Percentiles rank a stretch among this genome's conserved stretches.
Conservation (phyloP, 2,797 vertebrate genomes). For the Sciurus vulgaris region DNA sequence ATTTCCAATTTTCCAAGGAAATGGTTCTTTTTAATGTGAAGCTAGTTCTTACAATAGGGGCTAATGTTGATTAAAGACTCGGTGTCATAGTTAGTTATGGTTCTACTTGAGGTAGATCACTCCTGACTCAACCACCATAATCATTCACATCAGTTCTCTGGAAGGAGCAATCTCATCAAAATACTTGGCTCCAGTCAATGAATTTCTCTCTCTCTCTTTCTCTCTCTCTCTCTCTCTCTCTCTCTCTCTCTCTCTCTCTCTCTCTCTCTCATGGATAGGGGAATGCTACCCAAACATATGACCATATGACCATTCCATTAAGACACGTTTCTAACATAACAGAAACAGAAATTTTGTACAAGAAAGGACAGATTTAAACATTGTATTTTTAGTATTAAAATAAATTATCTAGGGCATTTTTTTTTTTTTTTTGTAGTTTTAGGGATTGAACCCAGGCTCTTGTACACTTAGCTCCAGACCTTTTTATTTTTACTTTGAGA, state of each 20-base stretch:
- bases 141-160: not conserved
- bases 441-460: not conserved
- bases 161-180: not conserved
- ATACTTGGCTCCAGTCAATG: not conserved
- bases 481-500: not conserved
- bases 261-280: not conserved
- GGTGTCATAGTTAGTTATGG: not conserved
- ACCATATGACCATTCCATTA: not conserved
- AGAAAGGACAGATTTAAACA: not conserved
- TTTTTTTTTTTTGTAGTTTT: not conserved
- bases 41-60: not conserved
- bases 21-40: slow-evolving; percentile 57
- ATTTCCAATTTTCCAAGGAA: slow-evolving; percentile 38
- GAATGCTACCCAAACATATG: not conserved
- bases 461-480: not conserved
- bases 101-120: not conserved
- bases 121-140: not conserved
- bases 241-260: too few relatives aligned
- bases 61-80: not conserved
- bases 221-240: not conserved
- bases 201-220: too few relatives aligned
- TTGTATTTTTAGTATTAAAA: not conserved
- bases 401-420: not conserved
- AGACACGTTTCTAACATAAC: not conserved
- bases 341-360: not conserved